Evolutionary conservation across 2,797 vertebrate species (phyloP), one percentile per base, ranked within the genome.

Genomic region (Manis crassicaudata): DNA sequence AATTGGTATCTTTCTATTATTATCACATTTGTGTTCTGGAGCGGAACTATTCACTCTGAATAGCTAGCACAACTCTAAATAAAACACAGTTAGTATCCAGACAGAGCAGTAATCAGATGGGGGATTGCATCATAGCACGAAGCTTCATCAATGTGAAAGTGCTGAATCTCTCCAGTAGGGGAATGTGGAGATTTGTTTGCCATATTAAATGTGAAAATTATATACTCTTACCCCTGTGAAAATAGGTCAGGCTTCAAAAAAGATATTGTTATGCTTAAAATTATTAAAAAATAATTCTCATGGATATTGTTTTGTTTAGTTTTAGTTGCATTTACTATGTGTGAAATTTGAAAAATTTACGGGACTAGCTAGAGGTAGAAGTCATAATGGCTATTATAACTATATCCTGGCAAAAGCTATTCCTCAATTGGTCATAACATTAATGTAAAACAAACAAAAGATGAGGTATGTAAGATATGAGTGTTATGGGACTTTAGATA

Each of bases 301-400:
- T 9, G 17, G 82, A 56, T 32, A 68, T 77, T 95, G 50, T 92
- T 97, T 97, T 94, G 89, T 92, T 92, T 96, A 85, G 63, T 90
- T 94, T 90, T 96, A 94, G 88, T 37, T 94, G 35, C 40, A 68
- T 90, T 97, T 97, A 86, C 68, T 90, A 83, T 12, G 6, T 20
- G 52, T 84, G 84, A 93, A 96, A 96, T 97, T 68, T 91, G 79
- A 96, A 96, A 96, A 91, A 92, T 95, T 94, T 95, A 91, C 65
- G 54, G 90, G 75, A 89, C 60, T 89, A 77, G 54, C 63, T 76
- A 43, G 75, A 89, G 70, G 95, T 91, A 40, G 37, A 96, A 97
- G 54, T 63, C 90, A 93, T 96, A 72, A 94, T 63, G 70, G 73
- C 52, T 94, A 93, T 89, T 87, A 65, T 25, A 92, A 35, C 54